A percentile compares a stretch with the other conserved stretches of the same genome.
Evolutionary conservation across 2,797 vertebrate species (phyloP).

Genomic region (Loris lydekkerianus): DNA sequence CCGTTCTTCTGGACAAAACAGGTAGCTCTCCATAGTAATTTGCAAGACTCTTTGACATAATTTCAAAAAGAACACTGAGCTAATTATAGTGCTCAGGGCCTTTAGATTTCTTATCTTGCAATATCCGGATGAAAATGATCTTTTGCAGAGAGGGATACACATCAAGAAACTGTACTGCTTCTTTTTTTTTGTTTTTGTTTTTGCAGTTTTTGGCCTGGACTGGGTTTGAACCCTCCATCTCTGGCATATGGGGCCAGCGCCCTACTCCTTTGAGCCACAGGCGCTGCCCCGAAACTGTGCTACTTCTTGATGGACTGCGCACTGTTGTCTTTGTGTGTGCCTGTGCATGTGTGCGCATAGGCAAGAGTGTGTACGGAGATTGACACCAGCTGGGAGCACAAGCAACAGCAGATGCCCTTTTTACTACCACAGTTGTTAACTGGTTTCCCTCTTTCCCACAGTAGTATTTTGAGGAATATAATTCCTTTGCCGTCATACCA

Average conservation of each 20-base stretch:
- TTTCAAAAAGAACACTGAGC: constrained; percentile 33
- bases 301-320: background rate
- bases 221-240: too few species aligned
- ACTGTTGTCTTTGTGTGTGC: background rate
- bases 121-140: constrained; percentile 19
- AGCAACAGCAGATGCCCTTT: constrained; percentile 60
- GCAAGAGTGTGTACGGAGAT: background rate
- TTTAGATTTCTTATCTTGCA: constrained; percentile 7
- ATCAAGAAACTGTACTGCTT: constrained; percentile 23
- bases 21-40: constrained; percentile 7
- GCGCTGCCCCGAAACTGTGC: background rate
- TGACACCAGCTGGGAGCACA: constrained; percentile 59
- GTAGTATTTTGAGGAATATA: constrained; percentile 27
- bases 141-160: constrained; percentile 3
- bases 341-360: too few species aligned
- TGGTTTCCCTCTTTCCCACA: constrained; percentile 45
- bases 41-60: background rate
- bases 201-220: too few species aligned
- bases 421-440: constrained; percentile 43
- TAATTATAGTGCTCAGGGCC: constrained; percentile 22
- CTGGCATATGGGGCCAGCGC: too few species aligned
- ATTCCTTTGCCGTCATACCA: constrained; percentile 33
- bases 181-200: too few species aligned
- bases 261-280: too few species aligned
- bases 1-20: constrained; percentile 20